Evolutionary conservation across 2,888 invertebrate genomes (phyloP).

Genomic region (Polydrusus tereticollis): DNA sequence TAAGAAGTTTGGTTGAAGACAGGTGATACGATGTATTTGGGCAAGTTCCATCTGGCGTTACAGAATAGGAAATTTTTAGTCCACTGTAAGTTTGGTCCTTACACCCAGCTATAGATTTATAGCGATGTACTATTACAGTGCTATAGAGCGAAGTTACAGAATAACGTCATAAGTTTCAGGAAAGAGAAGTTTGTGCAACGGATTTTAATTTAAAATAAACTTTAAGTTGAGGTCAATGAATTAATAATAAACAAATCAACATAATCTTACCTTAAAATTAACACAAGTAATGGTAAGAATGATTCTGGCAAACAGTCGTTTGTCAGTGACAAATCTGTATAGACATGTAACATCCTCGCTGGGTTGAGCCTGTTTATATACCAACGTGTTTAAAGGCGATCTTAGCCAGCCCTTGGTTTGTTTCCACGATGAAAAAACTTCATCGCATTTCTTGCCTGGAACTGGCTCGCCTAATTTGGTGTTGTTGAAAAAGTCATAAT

Average conservation of each 20-base stretch:
- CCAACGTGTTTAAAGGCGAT: slow-evolving; percentile 88
- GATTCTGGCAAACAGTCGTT: slow-evolving; percentile 84
- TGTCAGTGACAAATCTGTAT: slow-evolving; percentile 87
- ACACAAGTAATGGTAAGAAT: slow-evolving; percentile 83
- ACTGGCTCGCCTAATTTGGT: slow-evolving; percentile 88
- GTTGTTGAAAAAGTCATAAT: slow-evolving; percentile 94
- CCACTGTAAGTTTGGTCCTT: no score
- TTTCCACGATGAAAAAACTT: slow-evolving; percentile 89
- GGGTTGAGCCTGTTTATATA: slow-evolving; percentile 84
- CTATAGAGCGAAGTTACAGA: no score
- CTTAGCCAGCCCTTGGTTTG: slow-evolving; percentile 80
- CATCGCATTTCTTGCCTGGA: slow-evolving; percentile 86
- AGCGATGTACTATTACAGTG: no score
- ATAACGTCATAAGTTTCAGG: no score
- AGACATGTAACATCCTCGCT: slow-evolving; percentile 83
- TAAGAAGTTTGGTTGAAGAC: no score
- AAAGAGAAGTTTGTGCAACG: no score
- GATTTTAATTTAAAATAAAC: no score
- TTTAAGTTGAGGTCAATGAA: no score
- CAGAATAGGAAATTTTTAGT: no score
- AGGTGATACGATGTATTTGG: no score
- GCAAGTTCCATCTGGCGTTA: no score
- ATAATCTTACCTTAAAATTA: slow-evolving; percentile 78
- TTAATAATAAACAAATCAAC: neutral
- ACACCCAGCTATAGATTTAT: no score